phyloP scores from a whole-genome alignment of 2,888 invertebrate species.

The Ormyrus labotus region DNA sequence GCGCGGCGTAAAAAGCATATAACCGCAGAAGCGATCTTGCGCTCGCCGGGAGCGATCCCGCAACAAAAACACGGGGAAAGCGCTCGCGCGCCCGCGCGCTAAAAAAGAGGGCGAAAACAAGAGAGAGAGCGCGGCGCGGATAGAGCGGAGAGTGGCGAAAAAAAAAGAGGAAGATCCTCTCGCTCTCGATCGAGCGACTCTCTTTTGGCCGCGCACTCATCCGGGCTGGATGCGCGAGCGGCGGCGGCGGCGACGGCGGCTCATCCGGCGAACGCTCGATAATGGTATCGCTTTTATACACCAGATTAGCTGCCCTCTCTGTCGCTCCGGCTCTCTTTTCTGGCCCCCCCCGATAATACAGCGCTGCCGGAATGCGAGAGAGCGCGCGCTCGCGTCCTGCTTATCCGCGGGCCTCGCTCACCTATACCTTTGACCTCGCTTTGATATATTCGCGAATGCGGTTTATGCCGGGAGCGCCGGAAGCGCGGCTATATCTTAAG shows the following conservation, averaged over 20 bases:
- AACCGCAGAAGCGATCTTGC: too few species aligned
- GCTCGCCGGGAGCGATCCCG: too few species aligned
- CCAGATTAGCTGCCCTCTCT: conserved; percentile 37
- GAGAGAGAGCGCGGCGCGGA: background rate
- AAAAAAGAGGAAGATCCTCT: conserved; percentile 4
- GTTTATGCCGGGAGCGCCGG: too few species aligned
- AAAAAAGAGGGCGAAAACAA: background rate
- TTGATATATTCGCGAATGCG: too few species aligned
- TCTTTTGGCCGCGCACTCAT: conserved; percentile 9
- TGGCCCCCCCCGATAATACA: too few species aligned
- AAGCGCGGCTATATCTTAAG: too few species aligned
- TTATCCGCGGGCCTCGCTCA: conserved; percentile 16
- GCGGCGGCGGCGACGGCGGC: background rate
- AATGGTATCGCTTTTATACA: conserved; percentile 45
- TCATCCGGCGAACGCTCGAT: conserved; percentile 27
- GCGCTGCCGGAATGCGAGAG: background rate
- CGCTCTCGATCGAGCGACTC: conserved; percentile 29
- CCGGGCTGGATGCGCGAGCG: too few species aligned
- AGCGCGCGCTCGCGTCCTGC: conserved; percentile 9
- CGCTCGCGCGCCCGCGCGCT: background rate
- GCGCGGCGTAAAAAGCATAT: too few species aligned
- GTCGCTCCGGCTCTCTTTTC: background rate
- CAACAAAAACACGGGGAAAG: background rate
- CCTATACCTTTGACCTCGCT: too few species aligned
- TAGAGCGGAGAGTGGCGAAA: background rate